Conservation (phyloP, 1,140 invertebrate genomes). For the Cylas formicarius region DNA sequence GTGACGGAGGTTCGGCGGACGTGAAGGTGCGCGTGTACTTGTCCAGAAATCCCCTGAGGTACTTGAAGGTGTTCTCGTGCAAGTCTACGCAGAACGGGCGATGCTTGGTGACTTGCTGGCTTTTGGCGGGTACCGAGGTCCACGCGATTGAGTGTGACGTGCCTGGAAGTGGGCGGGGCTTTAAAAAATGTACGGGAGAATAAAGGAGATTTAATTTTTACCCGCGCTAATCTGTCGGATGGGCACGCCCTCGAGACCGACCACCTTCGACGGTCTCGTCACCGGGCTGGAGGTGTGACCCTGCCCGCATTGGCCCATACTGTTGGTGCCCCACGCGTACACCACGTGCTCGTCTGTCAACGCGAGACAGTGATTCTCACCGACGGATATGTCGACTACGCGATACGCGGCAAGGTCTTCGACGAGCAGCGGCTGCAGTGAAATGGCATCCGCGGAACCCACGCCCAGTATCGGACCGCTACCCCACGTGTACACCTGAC, state of each 20-base stretch:
- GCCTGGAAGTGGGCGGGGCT: constrained; percentile 21
- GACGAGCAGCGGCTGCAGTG: constrained; percentile 45
- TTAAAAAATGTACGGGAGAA: neutral
- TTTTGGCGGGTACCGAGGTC: constrained; percentile 54
- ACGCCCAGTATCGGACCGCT: constrained; percentile 53
- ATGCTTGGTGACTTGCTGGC: constrained; percentile 50
- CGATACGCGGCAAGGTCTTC: constrained; percentile 40
- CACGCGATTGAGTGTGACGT: constrained; percentile 61
- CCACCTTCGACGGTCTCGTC: constrained; percentile 53
- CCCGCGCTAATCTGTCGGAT: constrained; percentile 61
- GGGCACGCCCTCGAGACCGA: constrained; percentile 52
- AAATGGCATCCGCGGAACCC: constrained; percentile 51
- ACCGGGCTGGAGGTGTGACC: constrained; percentile 59
- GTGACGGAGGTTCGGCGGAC: constrained; percentile 40
- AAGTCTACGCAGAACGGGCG: constrained; percentile 59
- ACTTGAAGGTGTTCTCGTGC: constrained; percentile 53
- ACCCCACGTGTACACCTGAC: constrained; percentile 57
- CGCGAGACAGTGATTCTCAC: constrained; percentile 56
- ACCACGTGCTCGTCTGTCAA: constrained; percentile 49
- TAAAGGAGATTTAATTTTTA: constrained; percentile 24
- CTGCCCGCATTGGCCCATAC: constrained; percentile 64
- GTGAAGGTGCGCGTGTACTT: constrained; percentile 51
- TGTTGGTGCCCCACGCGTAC: constrained; percentile 62
- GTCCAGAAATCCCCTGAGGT: constrained; percentile 46
- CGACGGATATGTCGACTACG: constrained; percentile 47